Evolutionary conservation across 2,888 invertebrate species (phyloP).

Genomic region (Acleris emargana): DNA sequence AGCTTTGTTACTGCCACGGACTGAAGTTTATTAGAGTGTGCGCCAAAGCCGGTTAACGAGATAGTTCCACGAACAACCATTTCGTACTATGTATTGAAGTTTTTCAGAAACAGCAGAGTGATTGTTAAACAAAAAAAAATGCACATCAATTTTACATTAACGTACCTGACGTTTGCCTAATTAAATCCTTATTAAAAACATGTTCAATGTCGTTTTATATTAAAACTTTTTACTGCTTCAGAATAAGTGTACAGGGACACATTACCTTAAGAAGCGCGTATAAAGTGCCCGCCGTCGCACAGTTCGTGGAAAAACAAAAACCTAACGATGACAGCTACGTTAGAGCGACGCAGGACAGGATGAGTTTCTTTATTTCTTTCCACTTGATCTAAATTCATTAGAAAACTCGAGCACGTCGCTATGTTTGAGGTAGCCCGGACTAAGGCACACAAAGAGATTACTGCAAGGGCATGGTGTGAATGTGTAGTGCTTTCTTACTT

Average conservation of each 20-base stretch:
- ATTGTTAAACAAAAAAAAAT: no score
- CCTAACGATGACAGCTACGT: slow-evolving; percentile 31
- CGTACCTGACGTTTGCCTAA: no score
- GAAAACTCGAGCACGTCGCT: slow-evolving; percentile 57
- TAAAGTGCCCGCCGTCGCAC: slow-evolving; percentile 13
- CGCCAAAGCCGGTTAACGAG: background rate
- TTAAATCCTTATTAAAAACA: background rate
- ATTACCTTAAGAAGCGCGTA: slow-evolving; percentile 17
- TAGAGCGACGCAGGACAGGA: slow-evolving; percentile 43
- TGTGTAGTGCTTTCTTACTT: slow-evolving; percentile 9
- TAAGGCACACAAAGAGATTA: background rate
- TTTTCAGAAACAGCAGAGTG: background rate
- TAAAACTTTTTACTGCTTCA: slow-evolving; percentile 16
- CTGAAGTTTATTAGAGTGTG: slow-evolving; percentile 14
- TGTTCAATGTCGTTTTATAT: slow-evolving; percentile 3
- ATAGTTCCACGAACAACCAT: background rate
- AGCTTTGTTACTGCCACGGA: slow-evolving; percentile 13
- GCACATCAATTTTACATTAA: no score
- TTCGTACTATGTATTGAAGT: no score
- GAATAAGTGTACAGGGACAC: slow-evolving; percentile 13
- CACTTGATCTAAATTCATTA: slow-evolving; percentile 75
- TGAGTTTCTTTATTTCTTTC: slow-evolving; percentile 59
- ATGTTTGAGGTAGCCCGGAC: slow-evolving; percentile 19
- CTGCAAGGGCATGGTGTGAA: background rate
- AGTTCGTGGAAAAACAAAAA: slow-evolving; percentile 18